Base-by-base conservation (phyloP, 1,140 invertebrate genomes). In the Heliconius hermathena region DNA sequence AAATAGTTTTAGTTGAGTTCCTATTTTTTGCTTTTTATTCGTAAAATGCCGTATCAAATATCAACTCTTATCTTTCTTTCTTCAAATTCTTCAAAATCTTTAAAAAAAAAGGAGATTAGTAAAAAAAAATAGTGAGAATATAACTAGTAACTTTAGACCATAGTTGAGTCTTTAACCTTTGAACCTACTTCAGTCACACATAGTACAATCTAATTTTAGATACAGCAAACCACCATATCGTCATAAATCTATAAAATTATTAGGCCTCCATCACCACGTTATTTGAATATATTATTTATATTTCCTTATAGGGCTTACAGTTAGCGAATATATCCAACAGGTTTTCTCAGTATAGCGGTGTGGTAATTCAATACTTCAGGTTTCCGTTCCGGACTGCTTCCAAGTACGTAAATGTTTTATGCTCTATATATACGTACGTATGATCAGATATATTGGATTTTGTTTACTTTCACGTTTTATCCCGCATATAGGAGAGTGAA, bases 301-400 rank as follows among this genome's bases (percentile, higher is more conserved):
- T 85, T 80, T 82, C 84, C 79, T 83, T 84, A 87, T 86, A 79
- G 75, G 76, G 84, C 81, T 76, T 82, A 85, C 87, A 87, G 85
- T 88, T 87, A 86, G 77, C 80, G 83, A 78, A 84, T 83, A 80
- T 78, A 78, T 81, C 76, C 74, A 81, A 87, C 81, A 85, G 82
- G 82, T 85, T 87, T 46, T 82, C 78, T 77, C 81, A 76, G 76
- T 82, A 84, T 85, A 88, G 79, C 88, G 86, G 87, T 85, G 78
- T 78, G 81, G 88, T 88, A 85, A 88, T 88, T 87, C 84, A 87
- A 90, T 88, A 77, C 80, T 76, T 82, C 82, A 77, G 76, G 81
- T 81, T 80, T 74, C 81, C 83, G 86, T 87, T 86, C 80, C 82
- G 82, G 79, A 71, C 82, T 83, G 79, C 74, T 83, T 83, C 74